phyloP scores from a whole-genome alignment of 2,113 vertebrate genomes.

The Melanerpes aurifrons region DNA sequence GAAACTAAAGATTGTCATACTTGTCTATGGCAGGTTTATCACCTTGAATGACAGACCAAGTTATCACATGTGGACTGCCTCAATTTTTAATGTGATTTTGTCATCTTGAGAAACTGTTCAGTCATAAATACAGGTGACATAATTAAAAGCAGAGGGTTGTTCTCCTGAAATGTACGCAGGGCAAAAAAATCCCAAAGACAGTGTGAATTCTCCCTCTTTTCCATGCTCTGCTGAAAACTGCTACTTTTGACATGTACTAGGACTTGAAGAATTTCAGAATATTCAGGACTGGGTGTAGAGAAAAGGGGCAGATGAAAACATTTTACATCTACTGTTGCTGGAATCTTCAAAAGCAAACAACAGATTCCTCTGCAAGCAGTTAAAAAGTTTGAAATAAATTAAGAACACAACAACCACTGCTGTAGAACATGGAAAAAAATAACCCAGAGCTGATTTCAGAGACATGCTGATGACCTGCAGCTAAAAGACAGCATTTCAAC shows the following conservation, averaged over 20 bases:
- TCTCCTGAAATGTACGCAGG: neutral
- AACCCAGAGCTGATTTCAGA: neutral
- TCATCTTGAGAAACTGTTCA: neutral
- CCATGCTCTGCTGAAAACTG: neutral
- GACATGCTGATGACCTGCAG: neutral
- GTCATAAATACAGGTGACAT: neutral
- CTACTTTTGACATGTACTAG: neutral
- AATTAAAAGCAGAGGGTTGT: neutral
- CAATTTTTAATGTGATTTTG: neutral
- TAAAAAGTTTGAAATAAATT: neutral
- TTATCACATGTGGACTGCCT: neutral
- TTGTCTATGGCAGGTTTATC: neutral
- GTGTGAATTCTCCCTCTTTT: neutral
- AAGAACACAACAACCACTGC: neutral
- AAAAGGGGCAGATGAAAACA: neutral
- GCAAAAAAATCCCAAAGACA: neutral
- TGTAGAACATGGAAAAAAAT: neutral
- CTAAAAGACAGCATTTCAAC: conserved; percentile 24
- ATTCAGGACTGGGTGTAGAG: neutral
- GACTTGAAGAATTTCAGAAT: neutral
- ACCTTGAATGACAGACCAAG: neutral
- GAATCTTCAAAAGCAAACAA: neutral
- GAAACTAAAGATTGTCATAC: neutral
- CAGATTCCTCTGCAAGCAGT: neutral
- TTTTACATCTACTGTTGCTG: neutral